Evolutionary conservation across 1,140 invertebrate genomes (phyloP).

Genomic region (Hylaeus anthracinus): DNA sequence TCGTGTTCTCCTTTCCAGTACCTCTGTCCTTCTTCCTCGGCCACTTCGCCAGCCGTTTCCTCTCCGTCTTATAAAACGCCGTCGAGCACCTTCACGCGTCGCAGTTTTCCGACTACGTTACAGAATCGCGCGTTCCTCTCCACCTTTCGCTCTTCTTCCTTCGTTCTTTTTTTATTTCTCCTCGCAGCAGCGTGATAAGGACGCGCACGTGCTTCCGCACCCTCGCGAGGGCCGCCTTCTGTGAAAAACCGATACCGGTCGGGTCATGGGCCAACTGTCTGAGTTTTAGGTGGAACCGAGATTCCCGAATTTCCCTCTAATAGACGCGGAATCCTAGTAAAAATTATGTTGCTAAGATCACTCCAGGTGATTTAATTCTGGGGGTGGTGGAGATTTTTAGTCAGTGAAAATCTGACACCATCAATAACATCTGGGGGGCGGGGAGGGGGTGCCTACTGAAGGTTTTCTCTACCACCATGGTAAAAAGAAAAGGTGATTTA

Average conservation of each 20-base stretch:
- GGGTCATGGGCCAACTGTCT: slow-evolving; percentile 38
- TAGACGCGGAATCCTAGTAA: neutral
- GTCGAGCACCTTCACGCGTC: neutral
- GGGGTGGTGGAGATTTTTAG: too few relatives aligned
- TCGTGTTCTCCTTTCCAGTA: slow-evolving; percentile 18
- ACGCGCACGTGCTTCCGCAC: slow-evolving; percentile 61
- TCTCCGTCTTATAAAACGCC: slow-evolving; percentile 7
- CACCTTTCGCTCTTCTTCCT: slow-evolving; percentile 42
- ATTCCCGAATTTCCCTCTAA: slow-evolving; percentile 13
- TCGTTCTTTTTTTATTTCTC: slow-evolving; percentile 63
- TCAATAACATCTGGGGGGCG: too few relatives aligned
- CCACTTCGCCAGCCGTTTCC: slow-evolving; percentile 17
- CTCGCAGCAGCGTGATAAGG: slow-evolving; percentile 61
- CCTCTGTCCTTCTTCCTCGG: slow-evolving; percentile 10
- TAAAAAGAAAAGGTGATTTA: too few relatives aligned
- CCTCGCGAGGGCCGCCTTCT: slow-evolving; percentile 40
- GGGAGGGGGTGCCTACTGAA: too few relatives aligned
- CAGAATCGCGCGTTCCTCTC: slow-evolving; percentile 45
- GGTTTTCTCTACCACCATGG: too few relatives aligned
- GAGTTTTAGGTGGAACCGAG: slow-evolving; percentile 35
- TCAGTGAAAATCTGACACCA: too few relatives aligned
- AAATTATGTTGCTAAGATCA: neutral
- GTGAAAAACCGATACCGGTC: slow-evolving; percentile 37
- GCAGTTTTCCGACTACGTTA: slow-evolving; percentile 53
- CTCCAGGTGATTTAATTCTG: neutral